Evolutionary conservation across 2,113 vertebrate species (phyloP).

Genomic region (Podarcis muralis): DNA sequence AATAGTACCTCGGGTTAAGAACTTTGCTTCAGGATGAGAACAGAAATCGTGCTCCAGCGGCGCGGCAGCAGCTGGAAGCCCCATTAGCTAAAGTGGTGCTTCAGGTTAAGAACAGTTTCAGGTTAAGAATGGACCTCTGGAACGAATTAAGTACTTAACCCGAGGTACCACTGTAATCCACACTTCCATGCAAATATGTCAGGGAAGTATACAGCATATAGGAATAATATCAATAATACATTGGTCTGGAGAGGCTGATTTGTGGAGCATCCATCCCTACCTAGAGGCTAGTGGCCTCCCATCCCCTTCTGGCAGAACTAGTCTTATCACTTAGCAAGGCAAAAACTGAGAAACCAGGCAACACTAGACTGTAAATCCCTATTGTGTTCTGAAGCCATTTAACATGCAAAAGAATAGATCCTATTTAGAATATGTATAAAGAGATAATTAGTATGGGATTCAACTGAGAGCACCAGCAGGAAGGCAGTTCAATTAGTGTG

Average conservation of each 20-base stretch:
- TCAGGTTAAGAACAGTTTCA: too few relatives aligned
- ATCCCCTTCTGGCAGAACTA: neutral
- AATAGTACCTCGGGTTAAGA: too few relatives aligned
- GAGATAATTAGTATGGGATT: slow-evolving; percentile 38
- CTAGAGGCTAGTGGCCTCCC: neutral
- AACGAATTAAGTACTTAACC: too few relatives aligned
- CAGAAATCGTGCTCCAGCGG: too few relatives aligned
- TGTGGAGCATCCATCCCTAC: neutral
- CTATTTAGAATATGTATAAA: slow-evolving; percentile 40
- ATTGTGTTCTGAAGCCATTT: slow-evolving; percentile 23
- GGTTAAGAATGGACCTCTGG: too few relatives aligned
- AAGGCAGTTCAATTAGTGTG: slow-evolving; percentile 36
- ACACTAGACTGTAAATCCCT: neutral
- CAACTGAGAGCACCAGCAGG: slow-evolving; percentile 28
- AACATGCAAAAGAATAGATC: slow-evolving; percentile 4
- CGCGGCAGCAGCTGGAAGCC: too few relatives aligned
- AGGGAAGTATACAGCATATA: too few relatives aligned
- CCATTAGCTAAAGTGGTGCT: too few relatives aligned
- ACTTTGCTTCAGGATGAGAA: too few relatives aligned
- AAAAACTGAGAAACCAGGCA: neutral
- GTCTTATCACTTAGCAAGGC: neutral
- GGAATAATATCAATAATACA: neutral
- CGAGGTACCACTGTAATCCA: too few relatives aligned
- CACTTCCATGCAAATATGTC: too few relatives aligned
- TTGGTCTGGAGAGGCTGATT: neutral